Percentiles rank a stretch among this genome's conserved stretches.
Evolutionary conservation across 2,888 invertebrate species (phyloP).

Genomic region (Stenurella melanura): DNA sequence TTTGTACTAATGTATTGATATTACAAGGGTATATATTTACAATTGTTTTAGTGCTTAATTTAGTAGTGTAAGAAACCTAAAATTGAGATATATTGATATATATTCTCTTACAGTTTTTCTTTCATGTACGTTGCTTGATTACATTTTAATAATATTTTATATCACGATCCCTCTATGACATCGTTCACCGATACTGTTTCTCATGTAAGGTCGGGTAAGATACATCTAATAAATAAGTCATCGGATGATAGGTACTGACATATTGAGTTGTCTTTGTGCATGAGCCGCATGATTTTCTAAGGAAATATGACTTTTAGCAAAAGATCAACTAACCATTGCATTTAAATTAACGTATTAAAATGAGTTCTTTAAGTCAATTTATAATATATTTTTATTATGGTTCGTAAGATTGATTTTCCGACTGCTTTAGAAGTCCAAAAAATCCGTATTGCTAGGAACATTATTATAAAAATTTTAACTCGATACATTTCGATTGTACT

Average conservation of each 20-base stretch:
- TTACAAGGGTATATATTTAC: too few relatives aligned
- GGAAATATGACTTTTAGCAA: constrained; percentile 42
- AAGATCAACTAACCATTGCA: constrained; percentile 15
- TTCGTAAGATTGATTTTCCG: too few relatives aligned
- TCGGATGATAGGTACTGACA: constrained; percentile 57
- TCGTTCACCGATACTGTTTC: constrained; percentile 51
- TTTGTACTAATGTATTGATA: too few relatives aligned
- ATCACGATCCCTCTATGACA: neutral
- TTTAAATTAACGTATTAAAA: neutral
- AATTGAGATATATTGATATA: too few relatives aligned
- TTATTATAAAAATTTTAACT: too few relatives aligned
- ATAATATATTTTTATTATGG: too few relatives aligned
- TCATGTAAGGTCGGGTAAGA: constrained; percentile 56
- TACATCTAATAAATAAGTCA: constrained; percentile 61
- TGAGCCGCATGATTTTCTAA: constrained; percentile 58
- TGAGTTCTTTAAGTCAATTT: too few relatives aligned
- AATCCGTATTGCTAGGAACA: too few relatives aligned
- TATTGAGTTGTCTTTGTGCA: constrained; percentile 61
- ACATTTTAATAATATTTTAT: neutral
- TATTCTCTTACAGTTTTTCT: neutral
- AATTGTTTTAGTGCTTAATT: too few relatives aligned
- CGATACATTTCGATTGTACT: too few relatives aligned
- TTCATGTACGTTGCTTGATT: neutral
- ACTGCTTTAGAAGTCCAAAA: too few relatives aligned
- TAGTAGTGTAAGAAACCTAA: too few relatives aligned